phyloP scores from a whole-genome alignment of 2,888 invertebrate species.

The Acrocyrtus sp. region DNA sequence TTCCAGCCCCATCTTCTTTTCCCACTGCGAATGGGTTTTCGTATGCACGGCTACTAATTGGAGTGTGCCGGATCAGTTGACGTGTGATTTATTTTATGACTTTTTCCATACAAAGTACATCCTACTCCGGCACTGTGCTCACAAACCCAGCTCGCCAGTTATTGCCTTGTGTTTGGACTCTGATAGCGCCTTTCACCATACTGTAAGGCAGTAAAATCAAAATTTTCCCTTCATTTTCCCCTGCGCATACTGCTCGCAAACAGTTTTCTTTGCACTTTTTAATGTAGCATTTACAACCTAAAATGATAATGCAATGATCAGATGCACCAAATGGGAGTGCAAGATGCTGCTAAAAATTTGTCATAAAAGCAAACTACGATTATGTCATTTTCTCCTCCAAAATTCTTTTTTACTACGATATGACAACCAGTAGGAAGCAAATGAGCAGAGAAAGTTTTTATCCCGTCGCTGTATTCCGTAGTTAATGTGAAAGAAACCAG shows the following conservation, averaged over 20 bases:
- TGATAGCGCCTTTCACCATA: no score
- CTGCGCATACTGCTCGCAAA: no score
- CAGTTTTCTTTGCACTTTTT: no score
- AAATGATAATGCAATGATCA: conserved; percentile 32
- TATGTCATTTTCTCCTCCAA: conserved; percentile 6
- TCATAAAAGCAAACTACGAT: conserved; percentile 23
- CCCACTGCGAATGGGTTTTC: no score
- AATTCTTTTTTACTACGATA: no score
- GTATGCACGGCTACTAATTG: conserved; percentile 54
- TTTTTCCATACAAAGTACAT: conserved; percentile 38
- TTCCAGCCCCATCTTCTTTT: no score
- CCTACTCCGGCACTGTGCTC: no score
- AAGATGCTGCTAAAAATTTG: conserved; percentile 36
- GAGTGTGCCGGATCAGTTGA: conserved; percentile 52
- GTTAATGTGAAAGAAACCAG: conserved; percentile 40
- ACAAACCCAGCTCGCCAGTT: no score
- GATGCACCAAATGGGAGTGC: conserved; percentile 36
- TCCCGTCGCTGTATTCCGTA: conserved; percentile 28
- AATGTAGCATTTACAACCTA: no score
- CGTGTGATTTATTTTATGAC: conserved; percentile 58
- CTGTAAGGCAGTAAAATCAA: no score
- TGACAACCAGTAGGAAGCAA: conserved; percentile 20
- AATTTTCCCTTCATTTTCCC: no score
- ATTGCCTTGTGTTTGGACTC: no score
- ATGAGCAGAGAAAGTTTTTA: conserved; percentile 20